Conservation (phyloP, 2,888 invertebrate species). For the Clistopyga incitator region DNA sequence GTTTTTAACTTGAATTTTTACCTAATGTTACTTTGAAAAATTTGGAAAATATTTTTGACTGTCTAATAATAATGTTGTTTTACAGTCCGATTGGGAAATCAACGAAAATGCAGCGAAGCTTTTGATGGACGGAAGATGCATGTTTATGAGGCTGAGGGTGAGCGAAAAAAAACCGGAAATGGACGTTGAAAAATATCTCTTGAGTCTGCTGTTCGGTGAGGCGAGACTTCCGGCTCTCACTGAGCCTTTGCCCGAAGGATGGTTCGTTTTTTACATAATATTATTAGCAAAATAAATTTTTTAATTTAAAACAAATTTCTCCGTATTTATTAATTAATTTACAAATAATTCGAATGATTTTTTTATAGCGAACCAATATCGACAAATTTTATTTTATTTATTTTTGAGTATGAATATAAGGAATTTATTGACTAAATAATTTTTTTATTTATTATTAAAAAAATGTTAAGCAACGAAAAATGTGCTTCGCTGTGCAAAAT, state of each 20-base stretch:
- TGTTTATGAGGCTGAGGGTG: conserved; percentile 78
- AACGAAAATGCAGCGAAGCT: conserved; percentile 74
- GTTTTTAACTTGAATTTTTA: no score
- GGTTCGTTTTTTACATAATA: conserved; percentile 74
- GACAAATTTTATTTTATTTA: no score
- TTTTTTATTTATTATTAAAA: background rate
- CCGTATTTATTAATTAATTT: background rate
- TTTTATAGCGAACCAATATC: no score
- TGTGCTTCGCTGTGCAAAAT: conserved; percentile 9
- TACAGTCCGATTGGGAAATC: conserved; percentile 76
- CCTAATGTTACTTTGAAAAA: no score
- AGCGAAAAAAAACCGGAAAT: conserved; percentile 73
- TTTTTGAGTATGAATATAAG: no score
- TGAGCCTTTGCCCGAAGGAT: conserved; percentile 74
- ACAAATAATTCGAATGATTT: no score
- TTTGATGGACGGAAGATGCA: conserved; percentile 78
- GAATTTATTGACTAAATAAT: background rate
- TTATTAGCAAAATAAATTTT: background rate
- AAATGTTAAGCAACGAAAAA: background rate
- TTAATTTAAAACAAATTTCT: no score
- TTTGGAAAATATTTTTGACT: no score
- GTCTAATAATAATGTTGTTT: background rate
- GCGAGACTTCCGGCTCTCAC: conserved; percentile 72
- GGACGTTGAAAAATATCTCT: conserved; percentile 78
- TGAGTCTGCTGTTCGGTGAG: conserved; percentile 77